These are phyloP conservation scores for Myotis pilosus DNA, from an alignment of 2,797 vertebrate genomes.

Conservation along the genomic window DNA sequence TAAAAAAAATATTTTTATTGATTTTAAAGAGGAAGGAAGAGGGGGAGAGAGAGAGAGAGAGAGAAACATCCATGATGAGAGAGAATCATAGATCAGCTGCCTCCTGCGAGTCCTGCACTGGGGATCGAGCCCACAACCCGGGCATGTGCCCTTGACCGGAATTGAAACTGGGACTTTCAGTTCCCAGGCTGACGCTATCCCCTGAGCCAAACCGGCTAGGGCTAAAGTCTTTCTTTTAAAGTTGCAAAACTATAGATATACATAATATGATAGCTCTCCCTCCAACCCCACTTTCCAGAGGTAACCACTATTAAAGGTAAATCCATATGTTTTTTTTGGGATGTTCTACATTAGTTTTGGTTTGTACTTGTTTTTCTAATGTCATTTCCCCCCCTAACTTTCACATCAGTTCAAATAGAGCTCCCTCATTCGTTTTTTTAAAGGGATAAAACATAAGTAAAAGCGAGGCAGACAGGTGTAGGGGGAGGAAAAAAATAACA, in stretches of 20 bases:
- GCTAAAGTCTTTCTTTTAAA: background rate
- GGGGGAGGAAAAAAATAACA: background rate
- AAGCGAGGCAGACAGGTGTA: background rate
- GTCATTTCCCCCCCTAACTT: background rate
- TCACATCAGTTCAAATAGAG: slow-evolving; percentile 15
- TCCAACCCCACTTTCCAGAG: background rate
- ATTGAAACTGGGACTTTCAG: no score
- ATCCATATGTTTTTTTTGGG: background rate
- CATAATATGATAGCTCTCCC: background rate
- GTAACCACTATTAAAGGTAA: background rate
- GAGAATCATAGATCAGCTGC: no score
- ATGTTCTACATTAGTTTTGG: background rate
- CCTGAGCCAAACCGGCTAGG: no score
- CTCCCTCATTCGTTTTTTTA: background rate
- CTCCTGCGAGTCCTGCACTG: no score
- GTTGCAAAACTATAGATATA: background rate
- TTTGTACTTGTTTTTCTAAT: slow-evolving; percentile 41
- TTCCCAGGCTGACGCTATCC: no score
- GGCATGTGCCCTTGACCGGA: no score
- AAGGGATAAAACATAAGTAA: slow-evolving; percentile 27
- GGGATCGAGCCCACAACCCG: no score
- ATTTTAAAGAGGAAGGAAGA: no score
- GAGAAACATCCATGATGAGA: no score
- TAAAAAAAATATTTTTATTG: no score
- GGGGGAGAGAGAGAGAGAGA: no score